Base-by-base conservation (phyloP, 2,797 vertebrate species). In the Phaenicophaeus curvirostris region DNA sequence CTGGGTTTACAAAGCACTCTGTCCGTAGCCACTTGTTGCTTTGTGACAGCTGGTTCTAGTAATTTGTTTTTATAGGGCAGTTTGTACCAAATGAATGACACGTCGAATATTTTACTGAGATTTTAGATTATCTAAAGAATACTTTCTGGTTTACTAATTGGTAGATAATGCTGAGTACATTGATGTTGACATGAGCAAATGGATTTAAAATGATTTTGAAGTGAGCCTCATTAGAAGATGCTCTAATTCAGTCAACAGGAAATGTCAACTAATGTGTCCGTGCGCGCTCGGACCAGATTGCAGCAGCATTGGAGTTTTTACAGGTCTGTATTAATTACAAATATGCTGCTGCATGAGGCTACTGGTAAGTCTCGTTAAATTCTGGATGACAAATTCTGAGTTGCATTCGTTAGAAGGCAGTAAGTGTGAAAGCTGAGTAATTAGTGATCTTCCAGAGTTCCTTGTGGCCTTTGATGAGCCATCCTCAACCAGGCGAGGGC, bases 151-250 rank as follows among this genome's bases (percentile, higher is more conserved):
- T 97, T 98, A 96, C 97, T 98, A 98, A 98, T 98, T 98, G 98
- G 97, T 97, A 97, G 97, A 97, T 98, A 98, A 98, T 97, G 97
- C 95, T 51, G 95, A 94, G 90, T 97, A 97, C 98, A 98, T 98
- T 96, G 97, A 97, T 97, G 97, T 97, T 98, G 98, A 98, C 97
- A 97, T 33, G 97, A 97, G 97, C 97, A 98, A 98, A 98, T 98
- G 97, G 96, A 96, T 98, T 97, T 97, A 93, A 97, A 98, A 97
- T 97, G 96, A 89, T 97, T 95, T 96, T 97, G 97, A 97, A 97
- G 97, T 63, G 78, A 97, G 97, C 87, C 95, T 98, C 96, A 90
- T 98, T 98, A 98, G 92, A 94, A 97, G 97, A 98, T 95, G 95
- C 96, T 97, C 90, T 97, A 95, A 97, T 97, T 98, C 97, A 96